Conservation (phyloP, 2,888 invertebrate genomes). For the Epicampocera succincta region DNA sequence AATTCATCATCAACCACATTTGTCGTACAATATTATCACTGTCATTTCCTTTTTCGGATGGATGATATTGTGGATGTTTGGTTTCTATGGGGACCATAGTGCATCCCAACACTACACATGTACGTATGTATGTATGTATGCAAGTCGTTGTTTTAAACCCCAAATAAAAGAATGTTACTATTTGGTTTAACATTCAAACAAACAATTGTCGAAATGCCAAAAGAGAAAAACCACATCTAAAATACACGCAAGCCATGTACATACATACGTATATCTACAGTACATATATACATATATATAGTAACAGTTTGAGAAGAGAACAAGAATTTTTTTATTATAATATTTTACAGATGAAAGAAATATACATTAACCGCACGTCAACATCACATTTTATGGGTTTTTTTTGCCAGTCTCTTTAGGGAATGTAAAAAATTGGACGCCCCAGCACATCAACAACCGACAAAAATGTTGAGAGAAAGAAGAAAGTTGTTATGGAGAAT, state of each 20-base stretch:
- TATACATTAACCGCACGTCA: too few species aligned
- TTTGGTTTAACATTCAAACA: conserved; percentile 44
- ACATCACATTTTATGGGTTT: too few species aligned
- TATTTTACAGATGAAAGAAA: too few species aligned
- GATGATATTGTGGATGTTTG: neutral
- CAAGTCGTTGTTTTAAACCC: conserved; percentile 9
- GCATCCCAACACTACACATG: conserved; percentile 18
- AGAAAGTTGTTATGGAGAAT: too few species aligned
- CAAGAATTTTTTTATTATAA: too few species aligned
- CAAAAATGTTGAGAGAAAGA: too few species aligned
- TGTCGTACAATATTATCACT: neutral
- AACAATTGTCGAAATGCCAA: conserved; percentile 36
- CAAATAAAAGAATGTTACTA: neutral
- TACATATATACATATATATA: too few species aligned
- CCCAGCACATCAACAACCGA: too few species aligned
- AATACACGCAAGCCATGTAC: conserved; percentile 17
- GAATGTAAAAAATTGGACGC: too few species aligned
- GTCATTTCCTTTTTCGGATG: neutral
- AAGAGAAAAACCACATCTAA: conserved; percentile 37
- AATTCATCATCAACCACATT: conserved; percentile 27
- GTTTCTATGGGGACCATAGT: conserved; percentile 41
- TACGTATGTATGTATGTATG: neutral
- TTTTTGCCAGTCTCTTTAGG: too few species aligned
- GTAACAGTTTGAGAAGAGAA: too few species aligned
- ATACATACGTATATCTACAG: too few species aligned